A percentile compares a stretch with the other conserved stretches of the same genome.
These are phyloP conservation scores for Parazoanthus darwini DNA, from an alignment of 92 coral and sea anemone genomes.

Conservation along the genomic window DNA sequence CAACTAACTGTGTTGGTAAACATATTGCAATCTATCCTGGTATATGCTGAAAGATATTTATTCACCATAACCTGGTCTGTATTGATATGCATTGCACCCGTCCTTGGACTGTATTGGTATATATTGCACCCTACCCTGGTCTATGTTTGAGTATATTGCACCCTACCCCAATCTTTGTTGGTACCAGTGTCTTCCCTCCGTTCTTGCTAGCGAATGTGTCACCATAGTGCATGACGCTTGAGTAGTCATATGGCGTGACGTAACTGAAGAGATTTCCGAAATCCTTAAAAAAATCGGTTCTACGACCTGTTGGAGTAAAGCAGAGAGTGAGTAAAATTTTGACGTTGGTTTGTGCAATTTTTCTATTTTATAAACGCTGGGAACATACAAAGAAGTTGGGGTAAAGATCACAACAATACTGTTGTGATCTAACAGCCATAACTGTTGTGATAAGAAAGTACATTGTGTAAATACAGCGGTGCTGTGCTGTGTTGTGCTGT, in stretches of 20 bases:
- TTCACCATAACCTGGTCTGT: neutral
- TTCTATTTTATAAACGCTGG: neutral
- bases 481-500: too few species aligned
- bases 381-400: neutral
- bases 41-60: neutral
- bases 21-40: neutral
- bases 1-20: neutral
- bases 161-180: conserved; percentile 30
- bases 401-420: too few species aligned
- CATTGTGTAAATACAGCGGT: too few species aligned
- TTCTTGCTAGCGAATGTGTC: conserved; percentile 49
- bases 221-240: conserved; percentile 52
- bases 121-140: neutral
- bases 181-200: conserved; percentile 46
- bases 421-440: too few species aligned
- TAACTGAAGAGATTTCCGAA: neutral
- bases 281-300: neutral
- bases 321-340: neutral
- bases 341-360: neutral
- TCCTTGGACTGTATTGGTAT: neutral
- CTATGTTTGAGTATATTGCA: neutral
- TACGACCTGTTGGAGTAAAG: neutral
- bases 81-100: neutral
- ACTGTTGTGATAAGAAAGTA: too few species aligned
- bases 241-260: conserved; percentile 47